Percentiles rank a stretch among this genome's conserved stretches.
Conservation (phyloP, 2,113 vertebrate genomes). For the Cavia porcellus region DNA sequence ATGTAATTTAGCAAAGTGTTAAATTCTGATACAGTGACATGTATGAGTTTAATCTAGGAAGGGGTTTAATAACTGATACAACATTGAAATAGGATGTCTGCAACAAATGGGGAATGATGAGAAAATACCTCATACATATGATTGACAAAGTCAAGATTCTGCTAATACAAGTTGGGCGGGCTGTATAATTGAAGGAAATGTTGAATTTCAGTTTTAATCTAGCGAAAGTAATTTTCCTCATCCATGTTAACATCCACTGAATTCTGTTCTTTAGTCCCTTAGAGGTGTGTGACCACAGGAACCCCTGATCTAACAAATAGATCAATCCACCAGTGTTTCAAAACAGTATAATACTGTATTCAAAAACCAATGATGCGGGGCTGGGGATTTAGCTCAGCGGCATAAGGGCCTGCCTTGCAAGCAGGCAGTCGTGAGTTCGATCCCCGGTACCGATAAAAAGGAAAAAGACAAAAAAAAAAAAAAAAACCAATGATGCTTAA, state of each 20-base stretch:
- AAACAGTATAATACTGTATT: neutral
- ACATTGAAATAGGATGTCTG: neutral
- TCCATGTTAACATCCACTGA: neutral
- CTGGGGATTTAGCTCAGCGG: too few species aligned
- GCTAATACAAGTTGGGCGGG: neutral
- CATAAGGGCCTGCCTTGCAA: too few species aligned
- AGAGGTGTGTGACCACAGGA: neutral
- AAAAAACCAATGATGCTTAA: too few species aligned
- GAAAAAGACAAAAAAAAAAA: too few species aligned
- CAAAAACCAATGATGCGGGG: neutral
- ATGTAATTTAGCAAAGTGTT: neutral
- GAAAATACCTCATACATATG: neutral
- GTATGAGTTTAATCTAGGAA: neutral
- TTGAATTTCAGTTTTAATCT: conserved; percentile 41
- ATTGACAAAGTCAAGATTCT: neutral
- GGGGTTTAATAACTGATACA: neutral
- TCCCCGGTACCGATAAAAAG: too few species aligned
- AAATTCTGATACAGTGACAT: neutral
- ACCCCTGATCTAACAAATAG: neutral
- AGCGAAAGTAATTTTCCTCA: neutral
- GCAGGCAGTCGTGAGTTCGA: too few species aligned
- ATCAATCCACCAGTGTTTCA: neutral
- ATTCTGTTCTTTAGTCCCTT: conserved; percentile 8
- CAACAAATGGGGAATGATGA: neutral
- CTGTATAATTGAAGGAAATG: conserved; percentile 42